A percentile compares a stretch with the other conserved stretches of the same genome.
phyloP scores from a whole-genome alignment of 2,888 invertebrate genomes.

The Camptogramma bilineatum region DNA sequence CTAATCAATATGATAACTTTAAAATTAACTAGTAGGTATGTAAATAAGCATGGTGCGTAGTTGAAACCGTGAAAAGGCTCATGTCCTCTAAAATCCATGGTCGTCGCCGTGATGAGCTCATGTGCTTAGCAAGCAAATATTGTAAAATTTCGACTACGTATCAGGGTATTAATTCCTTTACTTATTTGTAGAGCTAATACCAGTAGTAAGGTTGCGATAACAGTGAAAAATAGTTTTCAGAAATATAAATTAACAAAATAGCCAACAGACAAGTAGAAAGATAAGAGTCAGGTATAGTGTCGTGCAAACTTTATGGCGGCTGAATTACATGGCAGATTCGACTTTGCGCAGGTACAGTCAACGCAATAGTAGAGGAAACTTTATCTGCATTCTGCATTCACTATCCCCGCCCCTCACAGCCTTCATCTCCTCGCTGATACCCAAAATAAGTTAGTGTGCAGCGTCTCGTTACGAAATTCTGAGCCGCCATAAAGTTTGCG shows the following conservation, averaged over 20 bases:
- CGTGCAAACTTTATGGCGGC: too few relatives aligned
- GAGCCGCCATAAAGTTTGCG: too few relatives aligned
- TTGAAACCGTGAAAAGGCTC: not conserved
- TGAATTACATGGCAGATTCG: too few relatives aligned
- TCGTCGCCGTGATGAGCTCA: slow-evolving; percentile 17
- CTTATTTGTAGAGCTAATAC: slow-evolving; percentile 6
- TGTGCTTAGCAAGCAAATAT: slow-evolving; percentile 13
- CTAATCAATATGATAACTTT: not conserved
- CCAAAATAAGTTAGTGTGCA: too few relatives aligned
- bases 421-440: too few relatives aligned
- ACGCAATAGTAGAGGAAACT: too few relatives aligned
- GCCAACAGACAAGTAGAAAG: too few relatives aligned
- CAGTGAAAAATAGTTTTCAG: not conserved
- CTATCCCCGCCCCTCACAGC: too few relatives aligned
- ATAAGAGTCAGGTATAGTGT: too few relatives aligned
- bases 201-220: not conserved
- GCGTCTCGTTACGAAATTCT: too few relatives aligned
- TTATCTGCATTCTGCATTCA: too few relatives aligned
- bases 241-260: not conserved
- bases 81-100: slow-evolving; percentile 17
- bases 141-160: slow-evolving; percentile 4
- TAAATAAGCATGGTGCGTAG: not conserved
- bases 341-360: too few relatives aligned
- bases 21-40: not conserved
- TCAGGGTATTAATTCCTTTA: slow-evolving; percentile 2